A percentile compares a stretch with the other conserved stretches of the same genome.
These are phyloP conservation scores for Chiloscyllium plagiosum DNA, from an alignment of 2,113 vertebrate genomes.

Conservation along the genomic window DNA sequence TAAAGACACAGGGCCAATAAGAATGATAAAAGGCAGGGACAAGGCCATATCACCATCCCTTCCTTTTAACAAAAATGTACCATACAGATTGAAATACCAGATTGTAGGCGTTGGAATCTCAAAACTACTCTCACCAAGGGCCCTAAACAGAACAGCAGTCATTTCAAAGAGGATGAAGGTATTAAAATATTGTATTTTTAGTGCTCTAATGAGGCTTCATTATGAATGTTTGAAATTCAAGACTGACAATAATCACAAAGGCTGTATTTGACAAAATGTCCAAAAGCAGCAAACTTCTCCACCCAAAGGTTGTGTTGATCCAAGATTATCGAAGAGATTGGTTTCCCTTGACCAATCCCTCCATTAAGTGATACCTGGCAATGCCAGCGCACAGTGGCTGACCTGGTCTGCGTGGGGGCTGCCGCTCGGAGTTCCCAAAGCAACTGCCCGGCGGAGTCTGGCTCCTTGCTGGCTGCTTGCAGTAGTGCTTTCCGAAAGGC, in stretches of 20 bases:
- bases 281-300: neutral
- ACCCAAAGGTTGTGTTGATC: neutral
- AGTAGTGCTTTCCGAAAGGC: constrained; percentile 87
- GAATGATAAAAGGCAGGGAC: neutral
- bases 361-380: neutral
- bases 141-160: too few species aligned
- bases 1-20: neutral
- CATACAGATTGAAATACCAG: neutral
- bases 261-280: neutral
- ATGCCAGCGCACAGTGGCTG: constrained; percentile 5
- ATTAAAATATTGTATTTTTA: neutral
- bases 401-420: constrained; percentile 66
- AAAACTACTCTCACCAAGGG: neutral
- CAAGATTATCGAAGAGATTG: neutral
- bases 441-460: constrained; percentile 76
- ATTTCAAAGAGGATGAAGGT: neutral
- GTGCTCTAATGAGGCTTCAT: neutral
- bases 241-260: neutral
- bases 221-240: too few species aligned
- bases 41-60: neutral
- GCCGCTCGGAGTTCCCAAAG: constrained; percentile 71
- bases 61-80: neutral
- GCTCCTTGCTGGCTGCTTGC: constrained; percentile 83
- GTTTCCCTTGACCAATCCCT: neutral
- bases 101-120: neutral